Percentiles rank a stretch among this genome's conserved stretches.
Evolutionary conservation across 64 coral and sea anemone genomes (phyloP).

Genomic region (Montipora efflorescens): DNA sequence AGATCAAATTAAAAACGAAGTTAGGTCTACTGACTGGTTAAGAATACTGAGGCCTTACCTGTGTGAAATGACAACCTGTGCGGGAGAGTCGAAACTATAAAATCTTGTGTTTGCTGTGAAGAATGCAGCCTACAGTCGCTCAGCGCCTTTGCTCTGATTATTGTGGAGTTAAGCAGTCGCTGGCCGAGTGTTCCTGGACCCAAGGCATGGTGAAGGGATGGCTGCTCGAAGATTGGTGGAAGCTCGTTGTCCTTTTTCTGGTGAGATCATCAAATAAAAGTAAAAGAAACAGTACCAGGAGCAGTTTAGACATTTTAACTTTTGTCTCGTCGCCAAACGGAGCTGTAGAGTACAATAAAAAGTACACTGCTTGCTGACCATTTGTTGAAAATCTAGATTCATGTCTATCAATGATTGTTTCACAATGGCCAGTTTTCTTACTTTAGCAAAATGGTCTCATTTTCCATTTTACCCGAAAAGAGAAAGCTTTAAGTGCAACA

Average conservation of each 20-base stretch:
- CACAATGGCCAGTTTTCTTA: too few relatives aligned
- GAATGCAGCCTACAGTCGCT: constrained; percentile 19
- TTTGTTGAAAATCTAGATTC: too few relatives aligned
- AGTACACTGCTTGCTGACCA: too few relatives aligned
- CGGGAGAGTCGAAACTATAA: constrained; percentile 4
- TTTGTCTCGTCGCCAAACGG: too few relatives aligned
- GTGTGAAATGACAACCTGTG: constrained; percentile 32
- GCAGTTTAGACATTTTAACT: too few relatives aligned
- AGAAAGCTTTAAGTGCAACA: too few relatives aligned
- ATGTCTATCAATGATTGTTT: too few relatives aligned
- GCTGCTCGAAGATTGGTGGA: constrained; percentile 13
- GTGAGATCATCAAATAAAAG: background rate
- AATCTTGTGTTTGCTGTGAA: background rate
- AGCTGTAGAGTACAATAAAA: too few relatives aligned
- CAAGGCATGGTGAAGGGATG: constrained; percentile 12
- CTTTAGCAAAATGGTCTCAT: too few relatives aligned
- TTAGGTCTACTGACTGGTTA: too few relatives aligned
- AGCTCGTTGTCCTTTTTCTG: background rate
- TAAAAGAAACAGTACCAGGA: background rate
- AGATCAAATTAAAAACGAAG: background rate
- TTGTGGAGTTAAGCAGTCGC: constrained; percentile 33
- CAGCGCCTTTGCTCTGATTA: constrained; percentile 15
- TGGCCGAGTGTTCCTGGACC: constrained; percentile 21
- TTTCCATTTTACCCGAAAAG: too few relatives aligned
- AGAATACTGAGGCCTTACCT: background rate